Conservation (phyloP, 2,113 vertebrate species). For the Alligator mississippiensis region DNA sequence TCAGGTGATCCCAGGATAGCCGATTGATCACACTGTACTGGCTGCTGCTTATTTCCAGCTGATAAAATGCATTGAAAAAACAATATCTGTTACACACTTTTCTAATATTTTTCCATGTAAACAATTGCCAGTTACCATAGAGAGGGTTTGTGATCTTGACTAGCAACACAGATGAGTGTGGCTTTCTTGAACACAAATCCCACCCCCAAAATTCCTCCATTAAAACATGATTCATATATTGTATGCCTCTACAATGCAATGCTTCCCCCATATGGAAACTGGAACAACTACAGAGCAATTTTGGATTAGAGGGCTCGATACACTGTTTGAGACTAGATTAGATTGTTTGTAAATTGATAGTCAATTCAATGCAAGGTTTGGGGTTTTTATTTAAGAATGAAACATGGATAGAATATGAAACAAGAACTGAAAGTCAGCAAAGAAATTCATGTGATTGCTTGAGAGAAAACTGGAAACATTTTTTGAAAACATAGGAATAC, state of each 20-base stretch:
- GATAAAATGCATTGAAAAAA: neutral
- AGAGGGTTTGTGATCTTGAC: neutral
- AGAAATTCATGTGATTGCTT: conserved; percentile 46
- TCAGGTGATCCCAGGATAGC: neutral
- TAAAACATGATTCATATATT: neutral
- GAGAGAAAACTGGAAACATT: conserved; percentile 6
- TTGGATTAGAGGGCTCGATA: neutral
- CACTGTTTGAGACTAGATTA: neutral
- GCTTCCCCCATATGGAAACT: neutral
- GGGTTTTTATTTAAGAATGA: conserved; percentile 60
- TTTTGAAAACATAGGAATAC: conserved; percentile 17
- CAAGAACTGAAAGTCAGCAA: conserved; percentile 20
- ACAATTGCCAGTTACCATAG: neutral
- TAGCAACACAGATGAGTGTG: neutral
- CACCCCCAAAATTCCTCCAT: neutral
- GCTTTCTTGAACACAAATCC: neutral
- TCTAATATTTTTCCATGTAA: neutral
- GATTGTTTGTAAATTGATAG: neutral
- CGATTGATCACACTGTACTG: neutral
- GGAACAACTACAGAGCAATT: neutral
- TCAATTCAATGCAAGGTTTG: neutral
- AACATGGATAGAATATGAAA: conserved; percentile 21
- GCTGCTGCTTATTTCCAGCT: neutral
- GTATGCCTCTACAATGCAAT: accelerated
- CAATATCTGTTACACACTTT: neutral